phyloP scores from a whole-genome alignment of 1,140 invertebrate species.

The Lysiphlebus fabarum region DNA sequence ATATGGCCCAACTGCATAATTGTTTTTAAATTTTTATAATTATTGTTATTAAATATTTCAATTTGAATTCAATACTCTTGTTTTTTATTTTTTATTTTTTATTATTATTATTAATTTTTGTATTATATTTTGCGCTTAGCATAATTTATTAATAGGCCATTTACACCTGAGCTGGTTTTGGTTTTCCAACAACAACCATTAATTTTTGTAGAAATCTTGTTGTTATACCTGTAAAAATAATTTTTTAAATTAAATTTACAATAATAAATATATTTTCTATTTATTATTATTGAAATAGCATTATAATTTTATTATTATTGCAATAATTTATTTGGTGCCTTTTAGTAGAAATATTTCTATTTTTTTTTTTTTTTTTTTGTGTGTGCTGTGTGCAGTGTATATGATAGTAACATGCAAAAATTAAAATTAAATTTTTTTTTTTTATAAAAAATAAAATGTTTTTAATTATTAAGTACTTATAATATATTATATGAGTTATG shows the following conservation, averaged over 20 bases:
- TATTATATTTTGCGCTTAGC: conserved; percentile 6
- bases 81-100: conserved; percentile 17
- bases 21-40: neutral
- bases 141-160: conserved; percentile 27
- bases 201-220: conserved; percentile 65
- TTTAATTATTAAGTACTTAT: conserved; percentile 8
- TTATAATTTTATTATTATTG: neutral
- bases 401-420: conserved; percentile 31
- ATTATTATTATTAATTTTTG: neutral
- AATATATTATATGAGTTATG: conserved; percentile 21
- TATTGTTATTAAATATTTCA: neutral
- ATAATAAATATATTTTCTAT: neutral
- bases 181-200: conserved; percentile 66
- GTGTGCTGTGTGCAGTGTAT: conserved; percentile 25
- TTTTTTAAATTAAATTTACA: conserved; percentile 46
- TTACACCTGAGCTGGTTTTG: conserved; percentile 66
- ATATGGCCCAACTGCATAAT: neutral
- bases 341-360: neutral
- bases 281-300: conserved; percentile 1
- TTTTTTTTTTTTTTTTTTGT: too few species aligned
- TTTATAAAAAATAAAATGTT: neutral
- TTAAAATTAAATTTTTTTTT: conserved; percentile 25
- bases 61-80: neutral
- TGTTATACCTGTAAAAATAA: conserved; percentile 53
- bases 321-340: conserved; percentile 15